A percentile compares a stretch with the other conserved stretches of the same genome.
Conservation (phyloP, 1,140 invertebrate species). For the Nylanderia fulva region DNA sequence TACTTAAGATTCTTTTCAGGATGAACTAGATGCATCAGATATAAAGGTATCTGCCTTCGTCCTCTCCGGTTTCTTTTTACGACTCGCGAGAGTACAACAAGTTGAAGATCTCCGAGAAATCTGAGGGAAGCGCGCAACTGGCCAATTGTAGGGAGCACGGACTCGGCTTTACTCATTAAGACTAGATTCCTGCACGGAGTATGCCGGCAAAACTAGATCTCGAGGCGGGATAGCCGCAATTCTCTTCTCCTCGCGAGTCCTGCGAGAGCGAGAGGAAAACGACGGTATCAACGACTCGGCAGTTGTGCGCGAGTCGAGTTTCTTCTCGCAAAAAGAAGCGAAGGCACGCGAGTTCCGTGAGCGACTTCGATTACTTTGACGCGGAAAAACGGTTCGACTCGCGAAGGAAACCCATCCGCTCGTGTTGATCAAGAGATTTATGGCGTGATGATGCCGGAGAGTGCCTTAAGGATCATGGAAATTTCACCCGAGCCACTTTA, state of each 20-base stretch:
- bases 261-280: conserved; percentile 25
- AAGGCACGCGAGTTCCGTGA: conserved; percentile 50
- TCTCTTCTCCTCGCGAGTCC: conserved; percentile 5
- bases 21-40: background rate
- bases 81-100: conserved; percentile 12
- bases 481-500: conserved; percentile 20
- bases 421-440: conserved; percentile 47
- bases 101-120: conserved; percentile 49
- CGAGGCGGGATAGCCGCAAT: conserved; percentile 77
- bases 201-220: conserved; percentile 79
- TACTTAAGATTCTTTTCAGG: background rate
- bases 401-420: conserved; percentile 61
- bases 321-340: conserved; percentile 37
- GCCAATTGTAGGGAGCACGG: conserved; percentile 62
- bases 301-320: conserved; percentile 54
- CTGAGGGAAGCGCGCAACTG: conserved; percentile 46
- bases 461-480: conserved; percentile 3
- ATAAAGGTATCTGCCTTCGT: conserved; percentile 9
- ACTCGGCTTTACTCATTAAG: conserved; percentile 85
- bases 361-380: conserved; percentile 51
- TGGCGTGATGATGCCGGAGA: conserved; percentile 22
- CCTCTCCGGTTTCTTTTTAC: conserved; percentile 57
- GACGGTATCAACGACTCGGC: conserved; percentile 37
- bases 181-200: conserved; percentile 84
- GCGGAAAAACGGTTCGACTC: conserved; percentile 44